Evolutionary conservation across 2,888 invertebrate genomes (phyloP).

Genomic region (Stramonita haemastoma): DNA sequence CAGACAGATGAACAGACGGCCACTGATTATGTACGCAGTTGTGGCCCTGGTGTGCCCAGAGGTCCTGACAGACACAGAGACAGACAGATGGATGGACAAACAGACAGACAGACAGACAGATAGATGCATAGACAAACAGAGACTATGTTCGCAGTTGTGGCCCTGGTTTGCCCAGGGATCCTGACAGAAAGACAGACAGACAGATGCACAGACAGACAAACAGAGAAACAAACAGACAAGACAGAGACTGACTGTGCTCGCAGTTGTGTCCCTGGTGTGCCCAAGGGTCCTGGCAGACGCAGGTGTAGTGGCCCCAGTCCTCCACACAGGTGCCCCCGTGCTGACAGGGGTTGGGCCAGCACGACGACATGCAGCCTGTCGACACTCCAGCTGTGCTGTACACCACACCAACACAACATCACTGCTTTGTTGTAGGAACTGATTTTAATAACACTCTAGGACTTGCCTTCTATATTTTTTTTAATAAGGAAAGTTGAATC

Average conservation of each 20-base stretch:
- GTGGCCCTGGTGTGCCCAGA: too few species aligned
- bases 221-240: not conserved
- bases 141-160: too few species aligned
- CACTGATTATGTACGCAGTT: not conserved
- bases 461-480: too few species aligned
- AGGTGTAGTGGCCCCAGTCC: slow-evolving; percentile 90
- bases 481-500: too few species aligned
- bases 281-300: slow-evolving; percentile 94
- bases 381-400: slow-evolving; percentile 88
- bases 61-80: not conserved
- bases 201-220: not conserved
- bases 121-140: not conserved
- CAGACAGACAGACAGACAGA: not conserved
- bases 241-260: slow-evolving; percentile 93
- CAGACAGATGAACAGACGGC: not conserved
- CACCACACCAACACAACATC: not conserved
- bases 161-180: too few species aligned
- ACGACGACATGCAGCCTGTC: slow-evolving; percentile 94
- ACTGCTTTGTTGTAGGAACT: too few species aligned
- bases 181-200: not conserved
- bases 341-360: slow-evolving; percentile 94
- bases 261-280: slow-evolving; percentile 93
- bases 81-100: not conserved
- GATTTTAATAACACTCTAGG: too few species aligned
- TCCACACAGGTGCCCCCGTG: slow-evolving; percentile 90